These are phyloP conservation scores for Channa argus DNA, from an alignment of 2,113 vertebrate species.

Conservation along the genomic window DNA sequence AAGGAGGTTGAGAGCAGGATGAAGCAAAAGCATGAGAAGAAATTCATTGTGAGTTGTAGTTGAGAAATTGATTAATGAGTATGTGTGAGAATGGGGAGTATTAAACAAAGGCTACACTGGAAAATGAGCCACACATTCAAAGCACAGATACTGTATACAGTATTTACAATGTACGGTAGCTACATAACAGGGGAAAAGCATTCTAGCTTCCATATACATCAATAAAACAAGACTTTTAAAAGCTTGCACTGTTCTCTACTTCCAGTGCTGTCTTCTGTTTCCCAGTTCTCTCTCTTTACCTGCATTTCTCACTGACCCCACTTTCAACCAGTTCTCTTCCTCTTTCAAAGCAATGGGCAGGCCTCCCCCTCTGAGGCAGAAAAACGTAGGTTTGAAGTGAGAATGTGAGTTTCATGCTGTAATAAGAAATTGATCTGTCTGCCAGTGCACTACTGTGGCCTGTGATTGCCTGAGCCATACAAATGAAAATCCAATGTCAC, in stretches of 20 bases:
- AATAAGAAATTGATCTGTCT: slow-evolving; percentile 82
- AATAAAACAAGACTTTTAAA: slow-evolving; percentile 15
- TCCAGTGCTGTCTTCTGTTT: neutral
- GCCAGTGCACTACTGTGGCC: slow-evolving; percentile 66
- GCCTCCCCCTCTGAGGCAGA: slow-evolving; percentile 36
- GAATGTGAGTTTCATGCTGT: slow-evolving; percentile 73
- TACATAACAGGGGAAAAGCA: slow-evolving; percentile 1
- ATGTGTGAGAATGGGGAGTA: slow-evolving; percentile 35
- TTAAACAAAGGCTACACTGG: slow-evolving; percentile 18
- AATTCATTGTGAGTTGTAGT: slow-evolving; percentile 27
- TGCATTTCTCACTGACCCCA: neutral
- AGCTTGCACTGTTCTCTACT: slow-evolving; percentile 3
- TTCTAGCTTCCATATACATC: slow-evolving; percentile 2
- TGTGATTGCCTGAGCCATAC: slow-evolving; percentile 76
- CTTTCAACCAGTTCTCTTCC: slow-evolving; percentile 3
- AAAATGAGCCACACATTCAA: slow-evolving; percentile 10
- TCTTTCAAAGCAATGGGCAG: slow-evolving; percentile 16
- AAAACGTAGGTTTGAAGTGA: slow-evolving; percentile 54
- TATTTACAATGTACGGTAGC: neutral
- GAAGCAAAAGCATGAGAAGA: slow-evolving; percentile 7
- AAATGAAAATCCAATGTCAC: slow-evolving; percentile 80
- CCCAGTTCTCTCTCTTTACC: slow-evolving; percentile 1
- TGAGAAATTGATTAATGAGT: slow-evolving; percentile 48
- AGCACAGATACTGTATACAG: slow-evolving; percentile 1
- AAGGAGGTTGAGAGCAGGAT: slow-evolving; percentile 4